Percentiles rank a stretch among this genome's conserved stretches.
Conservation (phyloP, 2,888 invertebrate genomes). For the Autographa gamma region DNA sequence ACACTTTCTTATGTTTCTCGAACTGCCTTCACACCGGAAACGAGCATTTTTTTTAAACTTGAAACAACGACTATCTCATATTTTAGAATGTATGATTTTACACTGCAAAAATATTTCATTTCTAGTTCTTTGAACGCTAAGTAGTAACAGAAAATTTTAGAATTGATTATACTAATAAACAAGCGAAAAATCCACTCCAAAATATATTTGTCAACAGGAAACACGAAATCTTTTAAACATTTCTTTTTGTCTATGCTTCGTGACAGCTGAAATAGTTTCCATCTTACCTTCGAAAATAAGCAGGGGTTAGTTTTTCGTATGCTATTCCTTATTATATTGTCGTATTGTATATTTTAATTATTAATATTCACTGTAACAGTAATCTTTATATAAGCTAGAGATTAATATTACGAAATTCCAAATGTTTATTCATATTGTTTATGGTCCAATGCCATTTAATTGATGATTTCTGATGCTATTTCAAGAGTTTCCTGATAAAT, state of each 20-base stretch:
- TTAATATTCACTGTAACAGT: too few species aligned
- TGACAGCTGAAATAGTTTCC: constrained; percentile 24
- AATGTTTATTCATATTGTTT: constrained; percentile 2
- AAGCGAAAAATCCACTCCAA: constrained; percentile 59
- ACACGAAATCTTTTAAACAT: constrained; percentile 59
- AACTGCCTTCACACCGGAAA: constrained; percentile 87
- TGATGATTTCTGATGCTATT: background rate
- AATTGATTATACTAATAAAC: constrained; percentile 58
- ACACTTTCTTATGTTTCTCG: constrained; percentile 87
- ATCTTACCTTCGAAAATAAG: background rate
- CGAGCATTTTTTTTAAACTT: constrained; percentile 78
- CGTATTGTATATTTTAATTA: background rate
- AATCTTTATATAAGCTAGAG: background rate
- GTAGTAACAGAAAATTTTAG: constrained; percentile 67
- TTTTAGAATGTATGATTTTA: constrained; percentile 67
- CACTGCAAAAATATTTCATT: constrained; percentile 77
- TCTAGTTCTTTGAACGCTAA: constrained; percentile 67
- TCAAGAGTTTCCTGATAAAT: background rate
- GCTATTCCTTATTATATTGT: background rate
- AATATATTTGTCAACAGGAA: constrained; percentile 69
- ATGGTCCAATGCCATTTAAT: background rate
- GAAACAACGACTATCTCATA: constrained; percentile 72
- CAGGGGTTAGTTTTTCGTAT: too few species aligned
- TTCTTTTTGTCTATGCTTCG: constrained; percentile 58
- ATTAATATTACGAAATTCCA: too few species aligned